Conservation (phyloP, 2,888 invertebrate genomes). For the Spisula solida region DNA sequence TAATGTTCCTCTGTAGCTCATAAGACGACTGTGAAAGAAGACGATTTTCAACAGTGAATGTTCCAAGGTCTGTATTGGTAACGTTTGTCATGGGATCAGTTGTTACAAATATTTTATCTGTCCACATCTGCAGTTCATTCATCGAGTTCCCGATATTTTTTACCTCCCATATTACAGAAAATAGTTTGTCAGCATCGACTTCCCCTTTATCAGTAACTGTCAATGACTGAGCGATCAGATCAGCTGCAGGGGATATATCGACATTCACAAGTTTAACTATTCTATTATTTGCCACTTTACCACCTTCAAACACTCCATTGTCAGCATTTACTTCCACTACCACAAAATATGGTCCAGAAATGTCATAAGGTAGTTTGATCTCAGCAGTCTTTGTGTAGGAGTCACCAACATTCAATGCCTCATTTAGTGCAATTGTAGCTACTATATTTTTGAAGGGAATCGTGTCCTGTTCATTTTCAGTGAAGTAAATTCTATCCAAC, state of each 20-base stretch:
- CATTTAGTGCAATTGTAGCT: not conserved
- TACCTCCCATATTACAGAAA: conserved; percentile 40
- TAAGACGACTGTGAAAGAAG: conserved; percentile 42
- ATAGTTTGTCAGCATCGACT: not conserved
- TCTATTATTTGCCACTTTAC: conserved; percentile 36
- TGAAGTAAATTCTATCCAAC: conserved; percentile 22
- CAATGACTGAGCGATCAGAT: conserved; percentile 26
- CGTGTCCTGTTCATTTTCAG: not conserved
- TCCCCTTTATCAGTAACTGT: not conserved
- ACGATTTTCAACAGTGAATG: conserved; percentile 16
- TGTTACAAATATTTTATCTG: conserved; percentile 11
- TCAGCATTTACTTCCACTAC: conserved; percentile 5
- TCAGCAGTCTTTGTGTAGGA: not conserved
- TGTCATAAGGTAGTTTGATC: conserved; percentile 36
- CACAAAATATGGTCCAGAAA: conserved; percentile 30
- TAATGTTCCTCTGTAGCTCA: conserved; percentile 32
- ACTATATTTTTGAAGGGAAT: not conserved
- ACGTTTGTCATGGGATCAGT: not conserved
- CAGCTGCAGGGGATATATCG: conserved; percentile 41
- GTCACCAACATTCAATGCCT: not conserved
- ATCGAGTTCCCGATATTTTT: conserved; percentile 54
- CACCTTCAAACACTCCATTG: conserved; percentile 44
- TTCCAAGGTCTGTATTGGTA: not conserved
- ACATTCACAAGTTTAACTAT: not conserved
- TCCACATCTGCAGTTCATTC: conserved; percentile 28